A percentile compares a stretch with the other conserved stretches of the same genome.
Conservation (phyloP, 2,113 vertebrate species). For the Toxotes jaculatrix region DNA sequence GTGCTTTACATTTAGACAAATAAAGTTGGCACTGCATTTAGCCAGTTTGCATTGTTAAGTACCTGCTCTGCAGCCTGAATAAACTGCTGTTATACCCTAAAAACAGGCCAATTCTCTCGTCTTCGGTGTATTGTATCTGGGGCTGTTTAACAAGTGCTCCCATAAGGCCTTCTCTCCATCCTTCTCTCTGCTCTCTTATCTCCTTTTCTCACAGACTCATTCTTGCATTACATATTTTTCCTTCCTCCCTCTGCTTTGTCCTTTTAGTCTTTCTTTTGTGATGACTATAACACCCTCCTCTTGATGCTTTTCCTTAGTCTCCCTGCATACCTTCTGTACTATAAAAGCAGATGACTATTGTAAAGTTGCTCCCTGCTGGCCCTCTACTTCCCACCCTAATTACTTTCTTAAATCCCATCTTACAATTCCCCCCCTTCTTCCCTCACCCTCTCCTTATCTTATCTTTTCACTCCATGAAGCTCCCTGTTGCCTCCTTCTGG, state of each 20-base stretch:
- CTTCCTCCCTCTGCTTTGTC: constrained; percentile 29
- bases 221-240: constrained; percentile 36
- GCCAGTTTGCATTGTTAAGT: not conserved
- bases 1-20: constrained; percentile 17
- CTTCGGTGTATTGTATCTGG: constrained; percentile 37
- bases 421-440: constrained; percentile 15
- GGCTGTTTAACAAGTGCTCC: constrained; percentile 61
- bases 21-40: constrained; percentile 9
- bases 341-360: constrained; percentile 48
- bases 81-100: not conserved
- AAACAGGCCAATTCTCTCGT: constrained; percentile 21
- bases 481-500: constrained; percentile 24
- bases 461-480: constrained; percentile 49
- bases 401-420: constrained; percentile 51
- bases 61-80: not conserved
- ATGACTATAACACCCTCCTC: constrained; percentile 28
- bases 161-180: constrained; percentile 24
- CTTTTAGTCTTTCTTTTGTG: constrained; percentile 32
- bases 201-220: constrained; percentile 23
- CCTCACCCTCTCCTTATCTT: constrained; percentile 39
- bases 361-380: constrained; percentile 40
- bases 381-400: constrained; percentile 46
- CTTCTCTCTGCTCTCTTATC: constrained; percentile 28
- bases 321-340: constrained; percentile 17
- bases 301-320: constrained; percentile 28